phyloP scores from a whole-genome alignment of 2,113 vertebrate genomes.

The Petaurus breviceps region DNA sequence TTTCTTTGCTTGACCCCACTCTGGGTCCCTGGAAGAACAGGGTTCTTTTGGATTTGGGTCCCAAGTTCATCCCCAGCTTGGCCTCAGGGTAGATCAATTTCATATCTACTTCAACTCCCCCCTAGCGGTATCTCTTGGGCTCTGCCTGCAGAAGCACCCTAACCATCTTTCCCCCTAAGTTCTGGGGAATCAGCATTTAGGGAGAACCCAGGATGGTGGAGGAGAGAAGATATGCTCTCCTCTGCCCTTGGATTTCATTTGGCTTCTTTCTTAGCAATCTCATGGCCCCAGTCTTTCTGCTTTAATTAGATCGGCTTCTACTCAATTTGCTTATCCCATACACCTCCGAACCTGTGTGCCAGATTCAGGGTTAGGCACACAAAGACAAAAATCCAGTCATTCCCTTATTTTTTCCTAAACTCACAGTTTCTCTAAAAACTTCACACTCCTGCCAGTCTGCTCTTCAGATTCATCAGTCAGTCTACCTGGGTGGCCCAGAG shows the following conservation, averaged over 20 bases:
- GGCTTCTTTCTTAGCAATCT: accelerated
- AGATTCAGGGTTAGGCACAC: neutral
- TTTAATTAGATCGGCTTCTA: neutral
- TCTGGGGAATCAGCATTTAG: neutral
- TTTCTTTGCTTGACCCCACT: neutral
- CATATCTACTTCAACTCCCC: neutral
- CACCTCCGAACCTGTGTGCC: neutral
- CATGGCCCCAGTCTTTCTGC: neutral
- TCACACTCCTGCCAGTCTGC: neutral
- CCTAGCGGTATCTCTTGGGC: neutral
- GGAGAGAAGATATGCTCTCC: neutral
- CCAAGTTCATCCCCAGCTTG: too few relatives aligned
- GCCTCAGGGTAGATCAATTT: too few relatives aligned
- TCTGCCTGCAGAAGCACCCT: accelerated
- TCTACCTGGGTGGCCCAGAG: neutral
- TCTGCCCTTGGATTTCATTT: neutral
- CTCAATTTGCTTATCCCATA: neutral
- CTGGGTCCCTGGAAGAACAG: neutral
- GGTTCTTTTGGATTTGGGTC: neutral
- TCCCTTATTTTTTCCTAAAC: neutral
- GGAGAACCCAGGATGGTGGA: neutral
- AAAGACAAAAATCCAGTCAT: neutral
- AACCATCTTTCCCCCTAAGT: neutral
- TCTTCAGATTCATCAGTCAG: accelerated
- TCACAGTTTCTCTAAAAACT: neutral